Evolutionary conservation across 2,888 invertebrate species (phyloP), one percentile per base, ranked within the genome.

Genomic region (Coenonympha glycerion): DNA sequence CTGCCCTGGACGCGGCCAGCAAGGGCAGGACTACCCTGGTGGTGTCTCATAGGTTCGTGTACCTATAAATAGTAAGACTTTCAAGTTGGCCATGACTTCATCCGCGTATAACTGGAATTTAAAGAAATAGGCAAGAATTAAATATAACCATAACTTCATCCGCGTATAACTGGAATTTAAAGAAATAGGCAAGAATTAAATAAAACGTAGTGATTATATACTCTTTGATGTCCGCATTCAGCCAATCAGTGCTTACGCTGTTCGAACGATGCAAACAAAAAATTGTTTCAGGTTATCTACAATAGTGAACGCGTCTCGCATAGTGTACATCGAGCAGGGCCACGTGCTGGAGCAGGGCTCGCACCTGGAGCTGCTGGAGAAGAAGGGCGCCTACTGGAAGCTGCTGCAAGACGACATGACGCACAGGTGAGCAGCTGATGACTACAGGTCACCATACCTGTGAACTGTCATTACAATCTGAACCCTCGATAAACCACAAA

Each of bases 11-110:
- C 67, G 88, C 90, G 9, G 95, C 95, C 0, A 89, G 91, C 54
- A 76, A 87, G 55, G 93, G 93, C 2, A 83, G 93, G 59, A 93
- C 93, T 5, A 93, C 93, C 0, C 76, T 93, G 1, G 91, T 93
- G 6, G 92, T 93, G 0, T 92, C 93, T 0, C 93, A 93, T 76
- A 81, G 91, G 63, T 79, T 44, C 15, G 47, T 46, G 47, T 46
- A 5, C 2, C 22, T 4, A 4, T 13, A n/a, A n/a, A n/a, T n/a
- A n/a, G n/a, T n/a, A n/a, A n/a, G n/a, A n/a, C n/a, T n/a, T n/a
- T n/a, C n/a, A n/a, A n/a, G n/a, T n/a, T n/a, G n/a, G n/a, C n/a
- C n/a, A n/a, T n/a, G n/a, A n/a, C n/a, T n/a, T n/a, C n/a, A n/a
- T n/a, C n/a, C n/a, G n/a, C n/a, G n/a, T n/a, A n/a, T n/a, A n/a